Base-by-base conservation (phyloP, 2,797 vertebrate genomes). In the Ibycter americanus region DNA sequence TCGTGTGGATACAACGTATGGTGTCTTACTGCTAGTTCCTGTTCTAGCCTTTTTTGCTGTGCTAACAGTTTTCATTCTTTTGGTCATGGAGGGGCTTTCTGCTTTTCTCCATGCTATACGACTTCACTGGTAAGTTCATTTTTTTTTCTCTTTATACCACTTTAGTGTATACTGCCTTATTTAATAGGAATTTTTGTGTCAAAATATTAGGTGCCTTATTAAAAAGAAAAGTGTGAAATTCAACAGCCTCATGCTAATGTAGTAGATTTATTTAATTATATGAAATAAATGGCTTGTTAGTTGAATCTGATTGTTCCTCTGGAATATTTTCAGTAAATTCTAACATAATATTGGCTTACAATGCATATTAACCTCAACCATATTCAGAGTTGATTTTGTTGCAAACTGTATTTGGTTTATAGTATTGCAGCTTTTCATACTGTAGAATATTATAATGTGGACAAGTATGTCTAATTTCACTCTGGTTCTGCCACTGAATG, bases 31-130 rank as follows among this genome's bases (percentile, higher is more conserved):
- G 52, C 97, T 99, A 66, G 97, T 99, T 15, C 99, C 99, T 0
- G 95, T 99, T 29, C 98, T 99, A 9, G 98, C 98, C 5, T 96
- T 99, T 77, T 99, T 99, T 54, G 98, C 98, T 20, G 76, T 97
- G 22, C 97, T 99, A 76, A 99, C 99, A 2, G 96, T 99, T 83
- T 98, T 98, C 96, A 99, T 99, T 97, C 99, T 99, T 29, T 97
- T 99, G 29, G 88, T 99, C 96, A 99, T 99, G 99, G 99, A 99
- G 97, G 99, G 99, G 13, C 98, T 99, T 31, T 99, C 99, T 6
- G 99, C 99, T 11, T 99, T 99, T 96, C 99, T 99, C 29, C 99
- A 99, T 2, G 99, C 99, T 36, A 98, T 99, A 68, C 99, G 99
- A 93, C 99, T 99, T 93, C 99, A 99, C 96, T 99, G 99, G 99